Evolutionary conservation across 2,888 invertebrate species (phyloP).

Genomic region (Sabellastarte sp.): DNA sequence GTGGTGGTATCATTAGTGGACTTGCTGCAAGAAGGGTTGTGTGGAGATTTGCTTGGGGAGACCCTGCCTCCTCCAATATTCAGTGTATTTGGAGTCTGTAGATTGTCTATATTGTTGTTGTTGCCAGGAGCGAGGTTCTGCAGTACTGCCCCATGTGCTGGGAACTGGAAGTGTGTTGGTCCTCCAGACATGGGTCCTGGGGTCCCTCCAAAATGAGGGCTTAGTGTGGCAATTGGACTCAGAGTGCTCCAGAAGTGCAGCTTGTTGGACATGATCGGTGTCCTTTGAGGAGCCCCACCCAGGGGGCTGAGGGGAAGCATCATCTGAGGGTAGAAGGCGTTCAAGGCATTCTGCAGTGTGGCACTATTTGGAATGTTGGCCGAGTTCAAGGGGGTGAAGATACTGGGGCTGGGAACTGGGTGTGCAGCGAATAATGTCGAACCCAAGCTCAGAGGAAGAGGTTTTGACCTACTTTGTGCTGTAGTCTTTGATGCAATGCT

Average conservation of each 20-base stretch:
- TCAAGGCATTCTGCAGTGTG: constrained; percentile 1
- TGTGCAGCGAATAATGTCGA: constrained; percentile 25
- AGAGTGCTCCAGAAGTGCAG: constrained; percentile 60
- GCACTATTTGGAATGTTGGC: neutral
- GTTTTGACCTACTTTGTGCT: no score
- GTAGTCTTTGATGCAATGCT: no score
- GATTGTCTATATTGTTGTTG: no score
- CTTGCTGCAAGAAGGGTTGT: no score
- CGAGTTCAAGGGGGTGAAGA: constrained; percentile 10
- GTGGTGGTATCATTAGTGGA: no score
- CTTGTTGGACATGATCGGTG: constrained; percentile 50
- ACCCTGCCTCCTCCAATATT: no score
- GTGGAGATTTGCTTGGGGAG: no score
- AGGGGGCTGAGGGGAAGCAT: constrained; percentile 15
- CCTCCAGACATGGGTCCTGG: constrained; percentile 2
- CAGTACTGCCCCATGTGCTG: no score
- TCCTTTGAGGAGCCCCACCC: constrained; percentile 36
- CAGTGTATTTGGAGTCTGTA: no score
- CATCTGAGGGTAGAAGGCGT: constrained; percentile 3
- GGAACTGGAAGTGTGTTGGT: constrained; percentile 31
- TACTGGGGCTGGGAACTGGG: constrained; percentile 42
- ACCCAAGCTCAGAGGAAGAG: constrained; percentile 33
- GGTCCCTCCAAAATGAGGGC: constrained; percentile 28
- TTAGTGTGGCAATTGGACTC: constrained; percentile 50
- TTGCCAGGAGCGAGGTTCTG: no score